phyloP scores from a whole-genome alignment of 2,113 vertebrate genomes.

The Corydoras sp. region DNA sequence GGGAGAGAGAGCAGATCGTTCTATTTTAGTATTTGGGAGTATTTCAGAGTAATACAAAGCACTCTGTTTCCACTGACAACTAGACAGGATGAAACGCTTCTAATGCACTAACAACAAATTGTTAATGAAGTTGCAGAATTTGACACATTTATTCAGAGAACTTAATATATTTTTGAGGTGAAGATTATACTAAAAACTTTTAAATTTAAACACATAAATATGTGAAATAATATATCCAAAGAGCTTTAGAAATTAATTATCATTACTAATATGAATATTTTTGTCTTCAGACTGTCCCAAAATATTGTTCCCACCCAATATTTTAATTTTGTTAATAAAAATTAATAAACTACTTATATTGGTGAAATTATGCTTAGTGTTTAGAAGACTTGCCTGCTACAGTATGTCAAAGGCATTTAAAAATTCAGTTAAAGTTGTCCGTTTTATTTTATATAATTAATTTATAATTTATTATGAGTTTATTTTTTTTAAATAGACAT shows the following conservation, averaged over 20 bases:
- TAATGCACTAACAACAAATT: not conserved
- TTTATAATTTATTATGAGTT: conserved; percentile 28
- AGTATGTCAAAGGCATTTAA: not conserved
- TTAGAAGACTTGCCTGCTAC: conserved; percentile 15
- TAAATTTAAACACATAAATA: conserved; percentile 33
- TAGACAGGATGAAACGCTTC: not conserved
- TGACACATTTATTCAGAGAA: too few relatives aligned
- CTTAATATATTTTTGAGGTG: conserved; percentile 27
- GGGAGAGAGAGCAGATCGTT: too few relatives aligned
- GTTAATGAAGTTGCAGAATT: not conserved
- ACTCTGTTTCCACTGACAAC: not conserved
- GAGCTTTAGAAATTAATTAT: conserved; percentile 43
- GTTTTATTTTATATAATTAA: conserved; percentile 33
- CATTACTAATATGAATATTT: conserved; percentile 34
- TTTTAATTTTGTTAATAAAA: too few relatives aligned
- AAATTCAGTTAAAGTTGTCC: not conserved
- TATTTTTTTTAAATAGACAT: conserved; percentile 24
- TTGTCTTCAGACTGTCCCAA: conserved; percentile 1
- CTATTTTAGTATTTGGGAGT: not conserved
- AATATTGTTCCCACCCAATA: too few relatives aligned
- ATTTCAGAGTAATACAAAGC: not conserved
- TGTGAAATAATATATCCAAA: conserved; percentile 43
- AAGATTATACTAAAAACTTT: conserved; percentile 38
- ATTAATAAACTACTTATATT: too few relatives aligned
- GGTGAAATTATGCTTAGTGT: not conserved